Evolutionary conservation across 2,888 invertebrate species (phyloP), one percentile per base, ranked within the genome.

Genomic region (Hydropsyche betteni): DNA sequence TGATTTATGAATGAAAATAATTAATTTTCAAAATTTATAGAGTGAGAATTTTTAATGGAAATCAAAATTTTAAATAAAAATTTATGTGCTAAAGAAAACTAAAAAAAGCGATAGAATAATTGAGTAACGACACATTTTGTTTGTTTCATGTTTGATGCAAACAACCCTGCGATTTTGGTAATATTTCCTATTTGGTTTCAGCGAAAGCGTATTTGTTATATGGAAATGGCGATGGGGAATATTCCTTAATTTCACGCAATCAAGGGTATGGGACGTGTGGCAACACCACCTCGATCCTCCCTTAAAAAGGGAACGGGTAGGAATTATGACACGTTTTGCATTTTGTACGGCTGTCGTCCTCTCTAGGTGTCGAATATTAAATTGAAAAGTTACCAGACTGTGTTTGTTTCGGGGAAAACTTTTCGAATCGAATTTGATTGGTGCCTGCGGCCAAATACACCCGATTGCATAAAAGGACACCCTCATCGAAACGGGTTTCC

Each of bases 271-370:
- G 72, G 70, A 53, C 33, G 70, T 70, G 70, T 72, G 72, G 58
- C 6, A 55, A 38, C 36, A 69, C 38, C 36, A 71, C 38, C n/a
- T 34, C 69, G 44, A 44, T 44, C 44, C 44, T 44, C 44, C 44
- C 44, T 44, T 44, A 44, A 44, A 44, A 44, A n/a, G 74, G 51
- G 24, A 24, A 24, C 24, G 24, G 70, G 14, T 50, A 36, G 71
- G 73, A 78, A 78, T 78, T 78, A 78, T 78, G 76, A 78, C 78
- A 78, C 78, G 78, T 78, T 78, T 78, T 78, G 76, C 76, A 78
- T 78, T 77, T 77, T 77, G 75, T 72, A 72, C 75, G 58, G 51
- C 74, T 36, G 69, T 51, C 73, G 74, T 75, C 73, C 70, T 64
- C 12, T 74, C 70, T 74, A 61, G 68, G 68, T 73, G 69, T 53